A percentile compares a stretch with the other conserved stretches of the same genome.
Conservation (phyloP, 1,140 invertebrate genomes). For the Meloidogyne exigua region DNA sequence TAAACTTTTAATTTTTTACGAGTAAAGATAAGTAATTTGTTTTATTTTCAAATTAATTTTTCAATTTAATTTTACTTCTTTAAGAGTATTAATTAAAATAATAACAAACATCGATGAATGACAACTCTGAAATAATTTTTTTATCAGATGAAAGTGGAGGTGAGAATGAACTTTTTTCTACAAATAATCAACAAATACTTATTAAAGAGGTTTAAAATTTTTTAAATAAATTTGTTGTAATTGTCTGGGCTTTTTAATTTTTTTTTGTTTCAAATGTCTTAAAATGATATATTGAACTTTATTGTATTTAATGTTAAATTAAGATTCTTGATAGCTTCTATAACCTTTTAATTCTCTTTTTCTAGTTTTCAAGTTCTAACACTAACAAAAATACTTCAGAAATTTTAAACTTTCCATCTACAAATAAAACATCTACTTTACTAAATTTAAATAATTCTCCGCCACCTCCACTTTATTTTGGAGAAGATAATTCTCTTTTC, state of each 20-base stretch:
- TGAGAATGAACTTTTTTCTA: neutral
- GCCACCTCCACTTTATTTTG: neutral
- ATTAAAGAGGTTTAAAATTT: neutral
- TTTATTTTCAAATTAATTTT: slow-evolving; percentile 1
- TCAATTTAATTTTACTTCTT: neutral
- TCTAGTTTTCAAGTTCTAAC: neutral
- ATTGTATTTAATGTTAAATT: too few species aligned
- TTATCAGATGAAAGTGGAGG: neutral
- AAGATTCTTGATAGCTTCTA: too few species aligned
- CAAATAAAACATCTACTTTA: neutral
- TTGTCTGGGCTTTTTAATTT: too few species aligned
- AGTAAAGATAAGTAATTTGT: too few species aligned
- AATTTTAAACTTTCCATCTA: neutral
- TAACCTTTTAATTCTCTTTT: neutral
- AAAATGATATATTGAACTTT: too few species aligned
- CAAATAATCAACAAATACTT: neutral
- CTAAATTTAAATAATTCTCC: neutral
- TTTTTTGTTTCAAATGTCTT: too few species aligned
- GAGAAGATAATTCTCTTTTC: neutral
- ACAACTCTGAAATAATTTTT: neutral
- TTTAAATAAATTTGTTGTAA: too few species aligned
- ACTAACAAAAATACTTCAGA: neutral
- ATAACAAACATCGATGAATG: neutral
- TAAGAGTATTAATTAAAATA: neutral
- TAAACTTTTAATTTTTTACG: too few species aligned